phyloP scores from a whole-genome alignment of 2,797 vertebrate species.

The Gorsachius magnificus region DNA sequence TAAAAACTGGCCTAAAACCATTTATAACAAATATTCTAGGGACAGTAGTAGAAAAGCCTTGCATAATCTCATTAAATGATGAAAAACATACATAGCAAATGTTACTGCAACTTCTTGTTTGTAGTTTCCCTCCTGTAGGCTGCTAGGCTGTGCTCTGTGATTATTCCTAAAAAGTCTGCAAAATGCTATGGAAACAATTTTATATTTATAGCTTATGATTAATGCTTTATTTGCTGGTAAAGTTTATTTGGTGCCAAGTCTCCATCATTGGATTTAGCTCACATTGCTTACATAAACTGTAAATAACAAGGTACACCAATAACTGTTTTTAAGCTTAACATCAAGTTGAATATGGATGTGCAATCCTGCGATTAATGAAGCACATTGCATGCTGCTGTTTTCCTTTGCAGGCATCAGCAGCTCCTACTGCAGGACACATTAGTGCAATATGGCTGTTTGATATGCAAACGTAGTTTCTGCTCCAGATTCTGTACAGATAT shows the following conservation, averaged over 20 bases:
- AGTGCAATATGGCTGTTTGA: not conserved
- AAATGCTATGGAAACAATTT: constrained; percentile 18
- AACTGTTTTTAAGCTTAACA: not conserved
- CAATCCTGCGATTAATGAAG: not conserved
- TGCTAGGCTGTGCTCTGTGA: not conserved
- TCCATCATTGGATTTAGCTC: not conserved
- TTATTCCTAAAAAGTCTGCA: not conserved
- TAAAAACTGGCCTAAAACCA: not conserved
- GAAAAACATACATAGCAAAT: not conserved
- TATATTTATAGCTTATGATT: constrained; percentile 29
- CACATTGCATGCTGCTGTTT: not conserved
- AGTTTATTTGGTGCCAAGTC: not conserved
- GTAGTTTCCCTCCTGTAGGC: not conserved
- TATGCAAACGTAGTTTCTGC: not conserved
- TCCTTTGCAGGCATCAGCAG: not conserved
- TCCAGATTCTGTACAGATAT: not conserved
- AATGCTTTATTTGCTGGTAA: not conserved
- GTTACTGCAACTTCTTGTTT: not conserved
- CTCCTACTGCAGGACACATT: not conserved
- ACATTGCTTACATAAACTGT: not conserved
- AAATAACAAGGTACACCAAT: not conserved
- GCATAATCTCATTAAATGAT: not conserved
- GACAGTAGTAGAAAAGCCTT: not conserved
- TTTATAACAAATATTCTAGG: not conserved
- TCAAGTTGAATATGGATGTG: not conserved